Percentiles rank a stretch among this genome's conserved stretches.
Conservation (phyloP, 2,113 vertebrate genomes). For the Aepyceros melampus region DNA sequence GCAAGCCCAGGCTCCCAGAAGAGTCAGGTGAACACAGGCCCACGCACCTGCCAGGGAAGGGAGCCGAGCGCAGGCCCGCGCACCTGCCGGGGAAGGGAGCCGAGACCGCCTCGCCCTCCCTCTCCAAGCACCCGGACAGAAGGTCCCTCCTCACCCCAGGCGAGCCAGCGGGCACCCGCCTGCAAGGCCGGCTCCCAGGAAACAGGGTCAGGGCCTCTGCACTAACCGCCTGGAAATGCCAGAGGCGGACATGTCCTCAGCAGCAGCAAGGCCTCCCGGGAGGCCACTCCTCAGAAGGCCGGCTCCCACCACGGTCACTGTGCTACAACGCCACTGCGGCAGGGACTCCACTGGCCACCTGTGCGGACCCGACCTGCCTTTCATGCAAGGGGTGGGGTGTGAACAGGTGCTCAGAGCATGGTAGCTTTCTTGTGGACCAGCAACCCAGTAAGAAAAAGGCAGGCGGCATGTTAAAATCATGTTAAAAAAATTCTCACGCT, state of each 20-base stretch:
- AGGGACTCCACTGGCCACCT: accelerated
- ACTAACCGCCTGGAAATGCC: accelerated
- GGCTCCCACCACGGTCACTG: accelerated
- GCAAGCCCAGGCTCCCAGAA: accelerated
- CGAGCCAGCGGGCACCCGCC: accelerated
- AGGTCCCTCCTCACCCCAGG: accelerated
- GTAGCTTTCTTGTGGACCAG: accelerated
- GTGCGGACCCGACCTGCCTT: accelerated
- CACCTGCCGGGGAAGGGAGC: accelerated
- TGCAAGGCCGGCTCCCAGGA: neutral
- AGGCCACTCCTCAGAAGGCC: accelerated
- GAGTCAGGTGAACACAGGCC: neutral
- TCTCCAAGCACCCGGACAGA: accelerated
- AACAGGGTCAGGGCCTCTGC: accelerated
- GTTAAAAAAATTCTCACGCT: accelerated
- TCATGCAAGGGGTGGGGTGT: accelerated
- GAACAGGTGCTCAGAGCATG: accelerated
- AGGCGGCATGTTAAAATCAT: accelerated
- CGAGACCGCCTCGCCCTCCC: accelerated
- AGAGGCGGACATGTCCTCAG: accelerated
- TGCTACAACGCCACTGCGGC: accelerated
- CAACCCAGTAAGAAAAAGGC: accelerated
- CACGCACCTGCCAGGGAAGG: accelerated
- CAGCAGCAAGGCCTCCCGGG: too few species aligned
- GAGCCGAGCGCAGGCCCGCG: too few species aligned